These are phyloP conservation scores for Balaeniceps rex DNA, from an alignment of 2,113 vertebrate genomes.

Conservation along the genomic window DNA sequence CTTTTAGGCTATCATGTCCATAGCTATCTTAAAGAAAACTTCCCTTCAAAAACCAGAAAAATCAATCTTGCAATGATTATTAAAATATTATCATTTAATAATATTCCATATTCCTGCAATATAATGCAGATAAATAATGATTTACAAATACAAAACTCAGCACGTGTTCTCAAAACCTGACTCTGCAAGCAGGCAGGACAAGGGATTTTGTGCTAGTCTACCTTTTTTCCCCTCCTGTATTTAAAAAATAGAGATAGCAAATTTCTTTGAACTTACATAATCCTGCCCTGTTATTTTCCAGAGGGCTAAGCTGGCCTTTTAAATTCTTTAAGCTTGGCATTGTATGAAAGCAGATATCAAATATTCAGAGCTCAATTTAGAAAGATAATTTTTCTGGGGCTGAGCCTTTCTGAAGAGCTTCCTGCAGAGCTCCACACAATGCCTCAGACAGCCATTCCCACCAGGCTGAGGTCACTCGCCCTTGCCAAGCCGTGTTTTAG, in stretches of 20 bases:
- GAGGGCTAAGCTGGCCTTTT: neutral
- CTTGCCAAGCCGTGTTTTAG: neutral
- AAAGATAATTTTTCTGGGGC: constrained; percentile 41
- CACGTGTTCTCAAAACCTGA: neutral
- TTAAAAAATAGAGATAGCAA: neutral
- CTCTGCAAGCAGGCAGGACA: neutral
- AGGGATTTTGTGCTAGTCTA: neutral
- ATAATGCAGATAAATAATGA: neutral
- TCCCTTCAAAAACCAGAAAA: neutral
- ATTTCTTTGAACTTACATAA: constrained; percentile 8
- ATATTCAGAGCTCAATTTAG: constrained; percentile 38
- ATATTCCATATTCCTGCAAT: neutral
- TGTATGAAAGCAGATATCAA: constrained; percentile 54
- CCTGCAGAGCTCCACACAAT: neutral
- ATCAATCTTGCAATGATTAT: neutral
- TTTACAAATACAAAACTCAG: neutral
- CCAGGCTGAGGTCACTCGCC: neutral
- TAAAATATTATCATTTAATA: neutral
- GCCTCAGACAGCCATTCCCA: neutral
- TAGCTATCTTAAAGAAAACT: neutral
- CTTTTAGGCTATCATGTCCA: neutral
- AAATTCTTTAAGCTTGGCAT: constrained; percentile 42
- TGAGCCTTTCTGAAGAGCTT: constrained; percentile 28
- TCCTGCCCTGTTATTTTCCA: constrained; percentile 8
- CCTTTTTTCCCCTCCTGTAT: neutral